Evolutionary conservation across 2,113 vertebrate genomes (phyloP), one percentile per base, ranked within the genome.

Genomic region (Microcebus murinus): DNA sequence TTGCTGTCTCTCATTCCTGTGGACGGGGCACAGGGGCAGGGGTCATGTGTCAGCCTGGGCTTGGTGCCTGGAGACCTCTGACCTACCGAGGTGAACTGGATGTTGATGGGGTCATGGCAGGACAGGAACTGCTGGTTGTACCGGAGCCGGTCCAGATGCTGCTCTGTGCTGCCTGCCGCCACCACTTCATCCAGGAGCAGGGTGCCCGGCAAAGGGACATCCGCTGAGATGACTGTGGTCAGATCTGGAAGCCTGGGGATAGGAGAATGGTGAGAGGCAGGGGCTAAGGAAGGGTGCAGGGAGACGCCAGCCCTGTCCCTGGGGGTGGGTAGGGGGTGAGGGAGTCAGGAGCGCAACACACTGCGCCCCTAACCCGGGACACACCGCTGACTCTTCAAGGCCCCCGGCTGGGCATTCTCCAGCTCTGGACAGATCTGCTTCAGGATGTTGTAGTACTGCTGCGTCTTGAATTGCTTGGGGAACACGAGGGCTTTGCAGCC

Each of bases 21-120:
- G 67, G 45, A 18, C 23, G 31, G n/a, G 79, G 93, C 65, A 52
- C 50, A 36, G 39, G 73, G 57, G 29, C 13, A 59, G 50, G 67
- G 45, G 67, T 18, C 1, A 2, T 9, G 83, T 15, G 68, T 52
- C 61, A 65, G 85, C 59, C 67, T 21, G 73, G 10, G 27, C 71
- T 23, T 25, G 29, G 11, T 29, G 12, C 81, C 29, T 0, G 15
- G 70, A 90, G 87, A 59, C 5, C 65, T 15, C 65, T 93, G 76
- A 23, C 98, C 94, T 99, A 99, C 99, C 92, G 99, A 99, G 80
- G 99, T 99, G 95, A 99, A 99, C 98, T 99, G 99, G 98, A 99
- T 99, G 96, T 99, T 99, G 97, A 99, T 98, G 23, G 99, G 99
- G n/a, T 99, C 99, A 0, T 98, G 97, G 83, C 97, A 99, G 61